phyloP scores from a whole-genome alignment of 53 echinoderm and acorn worm species.

The Holothuria leucospilota region DNA sequence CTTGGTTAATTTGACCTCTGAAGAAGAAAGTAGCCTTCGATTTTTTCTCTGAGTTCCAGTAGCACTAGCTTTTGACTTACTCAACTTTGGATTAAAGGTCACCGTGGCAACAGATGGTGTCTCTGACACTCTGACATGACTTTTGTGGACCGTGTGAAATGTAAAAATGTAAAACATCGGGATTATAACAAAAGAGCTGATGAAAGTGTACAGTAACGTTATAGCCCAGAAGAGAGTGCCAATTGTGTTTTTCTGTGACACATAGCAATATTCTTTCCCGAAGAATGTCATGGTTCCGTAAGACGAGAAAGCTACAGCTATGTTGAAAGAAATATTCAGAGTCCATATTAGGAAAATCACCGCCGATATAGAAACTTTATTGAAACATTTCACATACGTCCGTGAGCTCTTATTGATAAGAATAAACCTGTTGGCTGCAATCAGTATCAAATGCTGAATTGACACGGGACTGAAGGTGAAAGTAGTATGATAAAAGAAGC shows the following conservation, averaged over 20 bases:
- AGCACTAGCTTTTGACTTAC: background rate
- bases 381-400: slow-evolving; percentile 11
- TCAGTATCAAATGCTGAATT: slow-evolving; percentile 34
- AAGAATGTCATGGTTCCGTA: slow-evolving; percentile 10
- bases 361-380: background rate
- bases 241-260: slow-evolving; percentile 6
- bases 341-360: slow-evolving; percentile 4
- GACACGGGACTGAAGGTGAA: slow-evolving; percentile 35
- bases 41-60: slow-evolving; percentile 3
- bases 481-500: slow-evolving; percentile 30
- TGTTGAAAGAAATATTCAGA: slow-evolving; percentile 1
- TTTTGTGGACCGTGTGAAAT: slow-evolving; percentile 31
- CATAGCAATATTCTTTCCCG: slow-evolving; percentile 31
- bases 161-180: slow-evolving; percentile 36
- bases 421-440: slow-evolving; percentile 26
- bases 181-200: slow-evolving; percentile 30
- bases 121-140: slow-evolving; percentile 1
- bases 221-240: slow-evolving; percentile 23
- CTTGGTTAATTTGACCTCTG: slow-evolving; percentile 39
- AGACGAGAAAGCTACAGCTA: slow-evolving; percentile 3
- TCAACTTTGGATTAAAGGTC: background rate
- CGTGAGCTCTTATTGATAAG: slow-evolving; percentile 17
- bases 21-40: slow-evolving; percentile 6
- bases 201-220: slow-evolving; percentile 29
- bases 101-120: background rate